phyloP scores from a whole-genome alignment of 1,140 invertebrate species.

The Zaprionus gabonicus region DNA sequence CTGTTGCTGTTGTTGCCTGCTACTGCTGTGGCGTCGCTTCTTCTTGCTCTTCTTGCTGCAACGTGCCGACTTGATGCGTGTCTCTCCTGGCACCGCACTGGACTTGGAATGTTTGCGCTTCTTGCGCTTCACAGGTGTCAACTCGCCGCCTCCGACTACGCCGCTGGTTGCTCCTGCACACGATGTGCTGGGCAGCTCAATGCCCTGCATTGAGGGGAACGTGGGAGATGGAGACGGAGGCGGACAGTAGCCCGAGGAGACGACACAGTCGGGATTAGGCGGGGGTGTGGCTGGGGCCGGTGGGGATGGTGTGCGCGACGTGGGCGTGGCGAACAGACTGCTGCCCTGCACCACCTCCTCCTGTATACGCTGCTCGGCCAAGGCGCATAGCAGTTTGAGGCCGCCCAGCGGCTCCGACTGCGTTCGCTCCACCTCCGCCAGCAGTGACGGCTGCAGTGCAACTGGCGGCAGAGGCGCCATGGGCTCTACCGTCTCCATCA shows the following conservation, averaged over 20 bases:
- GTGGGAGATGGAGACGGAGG: constrained; percentile 54
- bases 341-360: constrained; percentile 87
- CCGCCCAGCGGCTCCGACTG: constrained; percentile 87
- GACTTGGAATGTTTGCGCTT: constrained; percentile 84
- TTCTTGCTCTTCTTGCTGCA: constrained; percentile 82
- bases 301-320: constrained; percentile 60
- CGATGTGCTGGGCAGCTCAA: constrained; percentile 72
- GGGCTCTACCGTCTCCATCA: constrained; percentile 24
- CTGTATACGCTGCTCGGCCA: constrained; percentile 93
- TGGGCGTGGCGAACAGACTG: constrained; percentile 66
- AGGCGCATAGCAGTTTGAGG: constrained; percentile 91
- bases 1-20: constrained; percentile 44
- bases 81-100: constrained; percentile 69
- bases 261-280: background rate
- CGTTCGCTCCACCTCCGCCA: constrained; percentile 81
- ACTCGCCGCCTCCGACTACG: constrained; percentile 22
- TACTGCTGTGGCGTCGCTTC: constrained; percentile 67
- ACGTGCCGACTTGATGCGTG: constrained; percentile 70
- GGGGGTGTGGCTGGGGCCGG: background rate
- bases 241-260: constrained; percentile 30
- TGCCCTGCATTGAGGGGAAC: constrained; percentile 81
- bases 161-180: constrained; percentile 1
- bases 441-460: constrained; percentile 45
- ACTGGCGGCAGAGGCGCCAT: constrained; percentile 54
- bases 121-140: constrained; percentile 71